Percentiles rank a stretch among this genome's conserved stretches.
Evolutionary conservation across 2,797 vertebrate species (phyloP).

Genomic region (Notamacropus eugenii): DNA sequence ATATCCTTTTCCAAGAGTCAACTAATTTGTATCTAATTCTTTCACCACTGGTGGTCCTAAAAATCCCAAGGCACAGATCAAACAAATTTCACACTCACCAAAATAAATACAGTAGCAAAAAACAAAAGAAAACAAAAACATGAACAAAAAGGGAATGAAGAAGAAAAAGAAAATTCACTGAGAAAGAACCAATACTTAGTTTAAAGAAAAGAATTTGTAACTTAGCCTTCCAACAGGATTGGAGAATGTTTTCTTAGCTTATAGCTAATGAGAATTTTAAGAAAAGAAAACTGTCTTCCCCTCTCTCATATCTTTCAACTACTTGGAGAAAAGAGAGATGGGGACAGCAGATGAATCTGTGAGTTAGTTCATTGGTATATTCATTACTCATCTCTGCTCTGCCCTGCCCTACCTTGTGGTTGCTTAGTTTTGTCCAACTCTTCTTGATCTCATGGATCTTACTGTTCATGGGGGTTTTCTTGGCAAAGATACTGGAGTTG

Average conservation of each 20-base stretch:
- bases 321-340: constrained; percentile 33
- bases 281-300: background rate
- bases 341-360: background rate
- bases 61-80: constrained; percentile 52
- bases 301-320: constrained; percentile 11
- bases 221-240: background rate
- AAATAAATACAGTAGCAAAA: constrained; percentile 63
- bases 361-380: background rate
- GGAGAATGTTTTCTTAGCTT: background rate
- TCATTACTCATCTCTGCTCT: background rate
- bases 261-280: background rate
- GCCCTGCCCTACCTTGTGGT: background rate
- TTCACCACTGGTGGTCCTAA: constrained; percentile 58
- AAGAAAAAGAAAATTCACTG: constrained; percentile 31
- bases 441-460: background rate
- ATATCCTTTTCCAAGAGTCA: constrained; percentile 61
- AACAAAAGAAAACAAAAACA: constrained; percentile 50
- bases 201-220: constrained; percentile 50
- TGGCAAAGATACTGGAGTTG: background rate
- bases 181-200: constrained; percentile 33
- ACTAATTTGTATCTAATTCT: constrained; percentile 42
- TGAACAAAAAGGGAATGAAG: constrained; percentile 47
- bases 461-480: background rate
- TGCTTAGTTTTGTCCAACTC: background rate
- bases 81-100: constrained; percentile 50